phyloP scores from a whole-genome alignment of 2,888 invertebrate genomes.

The Bugulina stolonifera region DNA sequence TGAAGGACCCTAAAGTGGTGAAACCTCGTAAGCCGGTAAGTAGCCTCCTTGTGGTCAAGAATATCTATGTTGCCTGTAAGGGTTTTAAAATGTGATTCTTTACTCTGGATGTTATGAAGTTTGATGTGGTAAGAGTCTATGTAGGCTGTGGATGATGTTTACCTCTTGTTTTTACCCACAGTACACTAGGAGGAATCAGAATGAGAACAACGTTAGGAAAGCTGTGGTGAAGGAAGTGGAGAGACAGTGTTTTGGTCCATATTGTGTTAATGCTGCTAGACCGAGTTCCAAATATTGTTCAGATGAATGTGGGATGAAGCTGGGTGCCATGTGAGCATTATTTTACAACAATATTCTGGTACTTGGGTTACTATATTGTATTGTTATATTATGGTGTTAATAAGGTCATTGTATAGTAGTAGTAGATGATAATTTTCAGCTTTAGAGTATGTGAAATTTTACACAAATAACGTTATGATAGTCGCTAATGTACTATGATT shows the following conservation, averaged over 20 bases:
- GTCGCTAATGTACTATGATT: not conserved
- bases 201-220: constrained; percentile 27
- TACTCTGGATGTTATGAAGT: no score
- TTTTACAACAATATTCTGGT: no score
- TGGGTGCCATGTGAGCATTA: constrained; percentile 68
- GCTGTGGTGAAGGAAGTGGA: constrained; percentile 51
- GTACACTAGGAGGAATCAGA: not conserved
- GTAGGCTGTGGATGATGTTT: no score
- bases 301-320: constrained; percentile 78
- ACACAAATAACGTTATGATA: no score
- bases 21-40: constrained; percentile 21
- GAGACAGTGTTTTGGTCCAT: constrained; percentile 85
- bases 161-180: not conserved
- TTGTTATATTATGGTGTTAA: no score
- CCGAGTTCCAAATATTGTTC: constrained; percentile 86
- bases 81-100: no score
- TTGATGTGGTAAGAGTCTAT: no score
- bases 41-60: no score
- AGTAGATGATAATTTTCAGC: no score
- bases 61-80: no score
- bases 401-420: no score
- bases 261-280: constrained; percentile 72
- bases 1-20: not conserved
- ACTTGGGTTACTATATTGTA: not conserved
- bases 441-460: no score